These are phyloP conservation scores for Ganaspis sp. DNA, from an alignment of 1,140 invertebrate species.

Conservation along the genomic window DNA sequence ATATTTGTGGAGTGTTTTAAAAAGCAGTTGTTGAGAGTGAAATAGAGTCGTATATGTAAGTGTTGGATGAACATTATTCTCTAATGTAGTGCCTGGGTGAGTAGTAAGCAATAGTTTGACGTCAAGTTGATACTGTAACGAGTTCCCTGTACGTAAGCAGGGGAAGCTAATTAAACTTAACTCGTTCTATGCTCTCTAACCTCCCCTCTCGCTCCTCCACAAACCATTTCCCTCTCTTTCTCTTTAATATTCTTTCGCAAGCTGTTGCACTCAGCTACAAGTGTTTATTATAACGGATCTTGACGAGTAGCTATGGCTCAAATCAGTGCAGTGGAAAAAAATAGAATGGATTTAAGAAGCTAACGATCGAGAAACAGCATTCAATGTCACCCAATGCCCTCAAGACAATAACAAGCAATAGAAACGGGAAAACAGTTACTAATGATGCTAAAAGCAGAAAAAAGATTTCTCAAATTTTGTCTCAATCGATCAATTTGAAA, in stretches of 20 bases:
- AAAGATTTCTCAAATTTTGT: too few relatives aligned
- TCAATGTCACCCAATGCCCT: slow-evolving; percentile 21
- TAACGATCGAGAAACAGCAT: background rate
- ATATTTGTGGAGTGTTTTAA: background rate
- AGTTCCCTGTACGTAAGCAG: slow-evolving; percentile 37
- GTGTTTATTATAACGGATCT: slow-evolving; percentile 19
- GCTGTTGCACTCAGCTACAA: slow-evolving; percentile 24
- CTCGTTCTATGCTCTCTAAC: slow-evolving; percentile 22
- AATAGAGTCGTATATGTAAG: slow-evolving; percentile 21
- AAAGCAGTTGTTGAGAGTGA: background rate
- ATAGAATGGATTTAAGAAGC: background rate
- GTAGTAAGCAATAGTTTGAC: slow-evolving; percentile 13
- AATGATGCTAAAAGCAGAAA: background rate
- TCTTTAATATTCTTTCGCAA: slow-evolving; percentile 31
- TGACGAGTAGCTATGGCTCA: background rate
- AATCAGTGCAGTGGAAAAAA: background rate
- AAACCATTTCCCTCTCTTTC: slow-evolving; percentile 30
- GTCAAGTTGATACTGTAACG: slow-evolving; percentile 25
- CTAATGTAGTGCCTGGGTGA: slow-evolving; percentile 24
- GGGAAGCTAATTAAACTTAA: slow-evolving; percentile 52
- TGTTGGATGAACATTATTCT: slow-evolving; percentile 22
- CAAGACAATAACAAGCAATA: background rate
- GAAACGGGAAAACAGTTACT: background rate
- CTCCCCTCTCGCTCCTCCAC: background rate
- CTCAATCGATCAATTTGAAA: too few relatives aligned